These are phyloP conservation scores for Ennomos erosarius DNA, from an alignment of 2,888 invertebrate genomes.

Conservation along the genomic window DNA sequence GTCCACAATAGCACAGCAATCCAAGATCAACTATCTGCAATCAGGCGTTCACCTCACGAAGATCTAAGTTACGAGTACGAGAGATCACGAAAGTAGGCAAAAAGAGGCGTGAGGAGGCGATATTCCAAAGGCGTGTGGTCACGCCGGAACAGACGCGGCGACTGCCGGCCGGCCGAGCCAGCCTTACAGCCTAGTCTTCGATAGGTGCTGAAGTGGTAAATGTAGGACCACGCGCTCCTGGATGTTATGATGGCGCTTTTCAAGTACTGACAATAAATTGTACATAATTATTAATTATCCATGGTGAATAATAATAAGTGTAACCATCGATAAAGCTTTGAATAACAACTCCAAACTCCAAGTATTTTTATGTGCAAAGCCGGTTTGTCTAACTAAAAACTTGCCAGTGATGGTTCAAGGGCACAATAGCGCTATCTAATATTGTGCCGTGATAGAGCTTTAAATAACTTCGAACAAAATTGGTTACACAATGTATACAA, in stretches of 20 bases:
- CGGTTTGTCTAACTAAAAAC: slow-evolving; percentile 7
- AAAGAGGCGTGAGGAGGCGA: slow-evolving; percentile 17
- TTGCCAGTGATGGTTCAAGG: slow-evolving; percentile 1
- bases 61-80: slow-evolving; percentile 20
- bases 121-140: slow-evolving; percentile 43
- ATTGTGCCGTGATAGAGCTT: too few relatives aligned
- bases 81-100: slow-evolving; percentile 35
- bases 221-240: slow-evolving; percentile 48
- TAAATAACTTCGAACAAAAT: too few relatives aligned
- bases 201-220: slow-evolving; percentile 28
- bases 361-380: slow-evolving; percentile 8
- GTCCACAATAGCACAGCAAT: slow-evolving; percentile 25
- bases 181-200: too few relatives aligned
- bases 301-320: slow-evolving; percentile 20
- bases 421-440: too few relatives aligned
- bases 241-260: slow-evolving; percentile 27
- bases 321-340: slow-evolving; percentile 1
- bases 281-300: slow-evolving; percentile 11
- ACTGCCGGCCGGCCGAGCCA: slow-evolving; percentile 60
- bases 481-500: too few relatives aligned
- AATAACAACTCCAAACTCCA: background rate
- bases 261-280: slow-evolving; percentile 2
- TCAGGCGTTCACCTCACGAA: slow-evolving; percentile 30
- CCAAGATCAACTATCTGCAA: slow-evolving; percentile 31
- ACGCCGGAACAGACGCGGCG: slow-evolving; percentile 53